Evolutionary conservation across 2,888 invertebrate species (phyloP).

Genomic region (Cataglyphis cursor): DNA sequence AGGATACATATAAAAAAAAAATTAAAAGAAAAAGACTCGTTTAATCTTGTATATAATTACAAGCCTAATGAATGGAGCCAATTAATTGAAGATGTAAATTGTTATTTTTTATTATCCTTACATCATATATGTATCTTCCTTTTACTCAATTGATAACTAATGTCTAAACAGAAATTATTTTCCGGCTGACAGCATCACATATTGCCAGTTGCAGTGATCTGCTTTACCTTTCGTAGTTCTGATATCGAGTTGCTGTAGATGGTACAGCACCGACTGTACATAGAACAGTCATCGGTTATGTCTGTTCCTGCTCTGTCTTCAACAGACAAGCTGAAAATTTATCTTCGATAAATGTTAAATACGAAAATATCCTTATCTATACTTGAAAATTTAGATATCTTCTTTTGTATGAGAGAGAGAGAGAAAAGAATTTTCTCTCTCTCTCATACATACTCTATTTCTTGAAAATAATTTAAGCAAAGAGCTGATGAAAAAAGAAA

Average conservation of each 20-base stretch:
- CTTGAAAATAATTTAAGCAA: background rate
- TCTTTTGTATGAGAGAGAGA: too few relatives aligned
- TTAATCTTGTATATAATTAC: background rate
- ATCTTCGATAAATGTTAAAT: background rate
- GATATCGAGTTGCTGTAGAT: background rate
- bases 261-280: background rate
- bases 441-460: background rate
- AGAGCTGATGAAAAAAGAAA: background rate
- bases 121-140: background rate
- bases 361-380: background rate
- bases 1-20: background rate
- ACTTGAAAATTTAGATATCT: background rate
- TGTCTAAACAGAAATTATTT: background rate
- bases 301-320: background rate
- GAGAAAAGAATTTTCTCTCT: too few relatives aligned
- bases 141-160: slow-evolving; percentile 15
- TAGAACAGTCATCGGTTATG: background rate
- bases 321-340: background rate
- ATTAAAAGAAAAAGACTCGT: background rate
- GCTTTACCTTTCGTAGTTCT: slow-evolving; percentile 13
- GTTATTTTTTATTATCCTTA: slow-evolving; percentile 3
- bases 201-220: slow-evolving; percentile 9
- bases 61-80: background rate
- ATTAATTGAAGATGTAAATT: background rate
- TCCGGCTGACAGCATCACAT: background rate